Percentiles rank a stretch among this genome's conserved stretches.
These are phyloP conservation scores for Garrulus glandarius DNA, from an alignment of 2,797 vertebrate species.

Conservation along the genomic window DNA sequence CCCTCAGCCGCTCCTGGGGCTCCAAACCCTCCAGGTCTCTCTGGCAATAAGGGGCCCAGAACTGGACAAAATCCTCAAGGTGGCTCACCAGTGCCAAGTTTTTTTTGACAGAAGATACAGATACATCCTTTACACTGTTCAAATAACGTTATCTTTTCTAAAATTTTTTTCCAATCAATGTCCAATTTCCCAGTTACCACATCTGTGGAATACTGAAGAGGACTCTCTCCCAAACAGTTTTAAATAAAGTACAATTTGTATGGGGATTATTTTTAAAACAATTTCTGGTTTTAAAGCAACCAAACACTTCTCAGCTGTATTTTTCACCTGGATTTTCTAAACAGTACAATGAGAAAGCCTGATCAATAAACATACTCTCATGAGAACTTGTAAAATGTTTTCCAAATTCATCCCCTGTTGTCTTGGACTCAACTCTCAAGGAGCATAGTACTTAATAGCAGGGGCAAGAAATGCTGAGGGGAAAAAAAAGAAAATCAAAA, in stretches of 20 bases:
- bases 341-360: neutral
- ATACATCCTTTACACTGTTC: neutral
- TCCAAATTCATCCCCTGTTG: neutral
- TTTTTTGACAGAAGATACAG: neutral
- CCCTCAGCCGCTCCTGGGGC: too few relatives aligned
- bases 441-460: neutral
- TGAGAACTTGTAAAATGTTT: neutral
- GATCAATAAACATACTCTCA: neutral
- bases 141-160: neutral
- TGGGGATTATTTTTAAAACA: neutral
- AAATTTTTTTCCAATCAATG: neutral
- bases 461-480: neutral
- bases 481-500: neutral
- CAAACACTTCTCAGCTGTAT: neutral
- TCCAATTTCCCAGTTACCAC: neutral
- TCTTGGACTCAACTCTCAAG: neutral
- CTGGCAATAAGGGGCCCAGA: neutral
- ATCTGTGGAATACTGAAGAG: neutral
- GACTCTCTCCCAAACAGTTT: neutral
- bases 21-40: fast-evolving
- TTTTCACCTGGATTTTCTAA: neutral
- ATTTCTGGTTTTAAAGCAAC: neutral
- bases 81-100: neutral
- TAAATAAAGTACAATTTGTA: neutral
- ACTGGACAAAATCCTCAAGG: neutral